phyloP scores from a whole-genome alignment of 2,797 vertebrate species.

The Microcaecilia unicolor region DNA sequence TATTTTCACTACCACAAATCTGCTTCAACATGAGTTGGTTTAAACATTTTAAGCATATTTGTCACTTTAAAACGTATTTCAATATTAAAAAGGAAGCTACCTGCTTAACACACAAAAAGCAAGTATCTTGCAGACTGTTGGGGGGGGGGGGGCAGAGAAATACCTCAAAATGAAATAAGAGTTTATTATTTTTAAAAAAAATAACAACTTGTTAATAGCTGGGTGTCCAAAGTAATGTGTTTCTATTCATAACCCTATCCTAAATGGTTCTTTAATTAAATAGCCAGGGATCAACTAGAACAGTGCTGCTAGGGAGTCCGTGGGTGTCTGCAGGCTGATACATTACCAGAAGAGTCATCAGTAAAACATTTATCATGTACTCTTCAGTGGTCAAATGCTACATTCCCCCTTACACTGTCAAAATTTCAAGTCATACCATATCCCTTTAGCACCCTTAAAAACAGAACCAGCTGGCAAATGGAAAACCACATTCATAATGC shows the following conservation, averaged over 20 bases:
- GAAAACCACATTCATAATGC: conserved; percentile 16
- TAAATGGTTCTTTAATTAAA: conserved; percentile 52
- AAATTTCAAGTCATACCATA: conserved; percentile 55
- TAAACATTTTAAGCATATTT: too few relatives aligned
- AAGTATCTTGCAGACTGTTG: too few relatives aligned
- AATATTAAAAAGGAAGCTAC: too few relatives aligned
- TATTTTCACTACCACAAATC: too few relatives aligned
- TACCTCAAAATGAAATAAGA: too few relatives aligned
- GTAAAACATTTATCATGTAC: conserved; percentile 84
- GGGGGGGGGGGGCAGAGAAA: too few relatives aligned
- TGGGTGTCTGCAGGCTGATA: conserved; percentile 52
- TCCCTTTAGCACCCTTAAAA: conserved; percentile 25
- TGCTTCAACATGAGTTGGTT: too few relatives aligned
- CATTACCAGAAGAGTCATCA: conserved; percentile 63
- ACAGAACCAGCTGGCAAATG: conserved; percentile 47
- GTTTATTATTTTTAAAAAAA: too few relatives aligned
- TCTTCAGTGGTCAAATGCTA: conserved; percentile 71
- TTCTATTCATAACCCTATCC: conserved; percentile 36
- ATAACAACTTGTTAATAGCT: conserved; percentile 28
- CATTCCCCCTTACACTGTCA: conserved; percentile 81
- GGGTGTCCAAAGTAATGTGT: conserved; percentile 47
- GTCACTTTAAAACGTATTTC: too few relatives aligned
- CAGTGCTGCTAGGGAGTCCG: conserved; percentile 43
- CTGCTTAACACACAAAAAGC: too few relatives aligned
- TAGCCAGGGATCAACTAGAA: conserved; percentile 34